Percentiles rank a stretch among this genome's conserved stretches.
phyloP scores from a whole-genome alignment of 2,888 invertebrate species.

The Blomia tropicalis region DNA sequence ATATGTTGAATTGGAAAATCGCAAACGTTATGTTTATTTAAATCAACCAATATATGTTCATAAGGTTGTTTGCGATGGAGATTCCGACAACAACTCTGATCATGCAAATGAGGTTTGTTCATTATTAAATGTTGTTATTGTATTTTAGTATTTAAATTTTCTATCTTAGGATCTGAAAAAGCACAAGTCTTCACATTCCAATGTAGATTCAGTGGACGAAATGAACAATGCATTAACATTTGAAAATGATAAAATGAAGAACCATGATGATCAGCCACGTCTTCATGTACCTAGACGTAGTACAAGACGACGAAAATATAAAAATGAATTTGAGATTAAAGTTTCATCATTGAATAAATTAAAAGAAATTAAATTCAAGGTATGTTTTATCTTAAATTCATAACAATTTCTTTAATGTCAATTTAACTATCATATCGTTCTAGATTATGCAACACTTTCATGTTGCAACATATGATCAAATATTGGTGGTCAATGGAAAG shows the following conservation, averaged over 20 bases:
- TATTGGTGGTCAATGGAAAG: constrained; percentile 34
- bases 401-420: constrained; percentile 15
- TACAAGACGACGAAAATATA: constrained; percentile 36
- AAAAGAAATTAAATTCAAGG: constrained; percentile 38
- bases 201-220: no score
- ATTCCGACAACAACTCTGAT: neutral
- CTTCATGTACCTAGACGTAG: constrained; percentile 34
- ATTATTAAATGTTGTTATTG: neutral
- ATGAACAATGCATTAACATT: neutral
- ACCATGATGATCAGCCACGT: neutral
- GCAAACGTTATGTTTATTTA: neutral
- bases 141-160: neutral
- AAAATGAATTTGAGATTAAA: constrained; percentile 38
- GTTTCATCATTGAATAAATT: constrained; percentile 38
- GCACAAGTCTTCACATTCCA: no score
- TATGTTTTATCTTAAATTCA: constrained; percentile 28
- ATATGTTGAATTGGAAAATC: constrained; percentile 5
- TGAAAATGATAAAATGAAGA: neutral
- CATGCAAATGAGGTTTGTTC: neutral
- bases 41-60: constrained; percentile 18
- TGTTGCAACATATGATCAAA: constrained; percentile 39
- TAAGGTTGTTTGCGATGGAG: neutral
- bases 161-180: no score
- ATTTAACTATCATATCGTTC: no score
- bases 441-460: constrained; percentile 37